Base-by-base conservation (phyloP, 2,888 invertebrate species). In the Agonum fuliginosum region DNA sequence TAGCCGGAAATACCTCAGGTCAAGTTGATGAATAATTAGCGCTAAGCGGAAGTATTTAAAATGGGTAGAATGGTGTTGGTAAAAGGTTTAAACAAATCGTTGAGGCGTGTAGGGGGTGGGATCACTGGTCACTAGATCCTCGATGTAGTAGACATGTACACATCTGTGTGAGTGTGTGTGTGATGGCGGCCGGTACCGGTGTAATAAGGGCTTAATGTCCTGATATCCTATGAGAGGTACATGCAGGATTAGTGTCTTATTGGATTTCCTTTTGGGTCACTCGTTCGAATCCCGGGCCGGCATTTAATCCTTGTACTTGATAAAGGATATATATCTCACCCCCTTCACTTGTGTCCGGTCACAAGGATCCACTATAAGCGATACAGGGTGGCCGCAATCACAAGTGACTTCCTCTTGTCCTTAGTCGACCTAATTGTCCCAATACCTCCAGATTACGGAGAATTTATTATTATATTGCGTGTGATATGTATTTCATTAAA, bases 201-300 rank as follows among this genome's bases (percentile, higher is more conserved):
- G 75, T 75, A 75, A 75, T 75, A 75, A 75, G 65, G 75, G 75
- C 75, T 75, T 75, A 75, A 75, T 75, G 75, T 48, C 67, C 65
- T 75, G 75, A 75, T 75, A 75, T 75, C 75, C 75, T 75, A 75
- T 75, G 75, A 75, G 75, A 74, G 78, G 69, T 70, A 78, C 85
- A 83, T 83, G 80, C 80, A 83, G 86, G 86, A 86, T 86, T 86
- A 86, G 83, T 84, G 85, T 85, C 86, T 86, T 85, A 85, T 85
- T 86, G 85, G 86, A 84, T 83, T 79, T 79, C 83, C 81, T 84
- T 82, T 82, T 82, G 83, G 84, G 84, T 84, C 83, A 83, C 82
- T 83, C 82, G 82, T 83, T 83, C 82, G 82, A 84, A 84, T 83
- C 83, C 82, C 83, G 81, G 82, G 81, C 80, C 82, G 81, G 83